Evolutionary conservation across 2,888 invertebrate species (phyloP), one percentile per base, ranked within the genome.

Genomic region (Drosophila lacicola): DNA sequence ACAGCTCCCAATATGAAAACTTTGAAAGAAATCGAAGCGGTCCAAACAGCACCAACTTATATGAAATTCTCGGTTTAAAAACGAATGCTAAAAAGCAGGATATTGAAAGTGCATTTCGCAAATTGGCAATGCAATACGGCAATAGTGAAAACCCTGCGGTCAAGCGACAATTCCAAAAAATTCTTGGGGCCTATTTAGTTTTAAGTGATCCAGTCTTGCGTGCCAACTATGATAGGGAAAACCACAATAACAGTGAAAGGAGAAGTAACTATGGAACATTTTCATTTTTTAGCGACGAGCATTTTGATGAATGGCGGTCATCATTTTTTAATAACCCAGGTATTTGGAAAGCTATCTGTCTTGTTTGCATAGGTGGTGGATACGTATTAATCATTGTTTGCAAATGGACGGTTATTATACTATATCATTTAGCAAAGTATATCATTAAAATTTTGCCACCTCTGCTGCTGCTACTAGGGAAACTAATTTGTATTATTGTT

Each of bases 161-260:
- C 14, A 46, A 29, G 29, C 29, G 14, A n/a, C 29, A 29, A 4
- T 46, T 46, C 29, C 25, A 29, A 25, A 46, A 46, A 29, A 29
- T 46, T 14, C 46, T 29, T 14, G 29, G 14, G 2, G 46, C 46
- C 9, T 46, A 46, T 46, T 14, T 29, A 14, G 14, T 46, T 29
- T 10, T 46, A 29, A 29, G 29, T 29, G 29, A 29, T 46, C 46
- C 46, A 29, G 29, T 29, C 9, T 29, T 46, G 29, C 46, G 46
- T 2, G 29, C 46, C 29, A 29, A 46, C 4, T 46, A 46, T 29
- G 46, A 29, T 10, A 46, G 14, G 14, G 14, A 29, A 29, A 29
- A 29, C 8, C n/a, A 13, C 8, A 29, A 29, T 21, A 13, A 4
- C 3, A n/a, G 13, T 45, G 45, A n/a, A n/a, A 25, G 13, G 2